Conservation (phyloP, 2,113 vertebrate genomes). For the Trinectes maculatus region DNA sequence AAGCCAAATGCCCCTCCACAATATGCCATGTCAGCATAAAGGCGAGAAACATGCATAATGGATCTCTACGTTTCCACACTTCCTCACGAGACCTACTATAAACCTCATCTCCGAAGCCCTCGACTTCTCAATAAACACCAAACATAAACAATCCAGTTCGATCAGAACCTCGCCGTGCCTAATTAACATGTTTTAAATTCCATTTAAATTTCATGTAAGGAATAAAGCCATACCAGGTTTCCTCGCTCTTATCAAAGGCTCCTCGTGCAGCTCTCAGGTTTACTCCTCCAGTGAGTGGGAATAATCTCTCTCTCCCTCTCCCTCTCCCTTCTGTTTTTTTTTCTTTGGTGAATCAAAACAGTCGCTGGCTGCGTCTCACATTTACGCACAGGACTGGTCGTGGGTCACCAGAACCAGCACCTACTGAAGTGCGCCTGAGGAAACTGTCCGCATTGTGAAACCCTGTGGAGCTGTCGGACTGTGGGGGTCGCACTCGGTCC, state of each 20-base stretch:
- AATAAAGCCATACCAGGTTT: background rate
- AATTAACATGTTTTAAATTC: no score
- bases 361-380: background rate
- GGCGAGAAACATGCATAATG: background rate
- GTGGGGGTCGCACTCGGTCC: conserved; percentile 76
- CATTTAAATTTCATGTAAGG: background rate
- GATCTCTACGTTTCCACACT: background rate
- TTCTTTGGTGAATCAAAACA: background rate
- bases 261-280: conserved; percentile 37
- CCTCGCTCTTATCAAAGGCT: conserved; percentile 64
- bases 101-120: no score
- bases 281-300: conserved; percentile 52
- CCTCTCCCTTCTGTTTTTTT: background rate
- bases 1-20: background rate
- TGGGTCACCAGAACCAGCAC: conserved; percentile 20
- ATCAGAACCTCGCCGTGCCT: no score
- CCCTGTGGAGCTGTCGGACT: conserved; percentile 12
- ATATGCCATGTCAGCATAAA: conserved; percentile 1
- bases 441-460: conserved; percentile 64
- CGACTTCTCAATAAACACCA: no score
- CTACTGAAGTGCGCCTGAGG: conserved; percentile 29
- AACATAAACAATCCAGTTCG: no score
- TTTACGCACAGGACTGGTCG: conserved; percentile 40
- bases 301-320: background rate
- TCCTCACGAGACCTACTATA: no score